These are phyloP conservation scores for Papilio machaon DNA, from an alignment of 1,140 invertebrate genomes.

Conservation along the genomic window DNA sequence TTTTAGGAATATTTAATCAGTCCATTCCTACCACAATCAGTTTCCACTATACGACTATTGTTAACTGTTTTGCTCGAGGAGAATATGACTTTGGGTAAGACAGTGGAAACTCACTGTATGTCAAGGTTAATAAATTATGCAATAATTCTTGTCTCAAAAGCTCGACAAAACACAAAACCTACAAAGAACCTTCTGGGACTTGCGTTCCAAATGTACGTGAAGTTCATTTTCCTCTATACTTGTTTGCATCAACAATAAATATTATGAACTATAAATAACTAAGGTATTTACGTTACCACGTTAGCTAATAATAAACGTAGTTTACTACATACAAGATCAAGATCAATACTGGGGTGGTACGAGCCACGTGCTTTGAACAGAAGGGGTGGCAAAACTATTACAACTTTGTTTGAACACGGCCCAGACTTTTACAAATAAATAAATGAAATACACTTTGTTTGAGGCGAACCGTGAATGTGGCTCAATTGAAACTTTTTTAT, in stretches of 20 bases:
- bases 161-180: neutral
- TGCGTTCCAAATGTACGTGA: neutral
- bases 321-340: neutral
- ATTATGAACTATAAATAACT: neutral
- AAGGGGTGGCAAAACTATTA: neutral
- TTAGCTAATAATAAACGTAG: neutral
- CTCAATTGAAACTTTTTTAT: neutral
- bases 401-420: neutral
- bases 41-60: too few species aligned
- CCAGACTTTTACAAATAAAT: neutral
- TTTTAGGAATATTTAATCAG: too few species aligned
- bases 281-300: neutral
- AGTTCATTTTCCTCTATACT: neutral
- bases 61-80: too few species aligned
- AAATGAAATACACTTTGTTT: neutral
- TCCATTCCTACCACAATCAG: too few species aligned
- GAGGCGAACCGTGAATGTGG: neutral
- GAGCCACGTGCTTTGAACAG: neutral
- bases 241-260: neutral
- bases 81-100: neutral
- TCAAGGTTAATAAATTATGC: too few species aligned
- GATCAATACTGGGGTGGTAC: neutral
- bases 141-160: neutral
- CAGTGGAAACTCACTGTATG: neutral
- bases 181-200: neutral